Conservation (phyloP, 35 echinoderm and acorn worm species). For the Heliocidaris erythrogramma region DNA sequence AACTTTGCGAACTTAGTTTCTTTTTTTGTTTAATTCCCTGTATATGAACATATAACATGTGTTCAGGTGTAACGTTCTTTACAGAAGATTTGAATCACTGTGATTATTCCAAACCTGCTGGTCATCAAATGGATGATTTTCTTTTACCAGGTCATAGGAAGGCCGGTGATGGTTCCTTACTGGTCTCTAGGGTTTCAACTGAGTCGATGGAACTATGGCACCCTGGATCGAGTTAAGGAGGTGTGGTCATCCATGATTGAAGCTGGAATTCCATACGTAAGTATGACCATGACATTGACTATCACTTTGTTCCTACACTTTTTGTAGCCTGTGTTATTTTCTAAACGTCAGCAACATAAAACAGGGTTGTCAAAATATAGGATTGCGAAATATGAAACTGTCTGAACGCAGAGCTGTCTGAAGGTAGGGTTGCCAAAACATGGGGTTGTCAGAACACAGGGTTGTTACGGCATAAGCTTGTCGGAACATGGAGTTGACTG, state of each 20-base stretch:
- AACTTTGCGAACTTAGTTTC: too few relatives aligned
- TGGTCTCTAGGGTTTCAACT: constrained; percentile 88
- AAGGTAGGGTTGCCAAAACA: too few relatives aligned
- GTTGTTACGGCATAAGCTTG: too few relatives aligned
- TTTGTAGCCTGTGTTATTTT: not conserved
- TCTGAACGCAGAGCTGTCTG: not conserved
- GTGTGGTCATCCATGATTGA: constrained; percentile 73
- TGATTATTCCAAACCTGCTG: too few relatives aligned
- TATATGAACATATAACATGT: too few relatives aligned
- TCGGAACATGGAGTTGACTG: too few relatives aligned
- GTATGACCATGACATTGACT: not conserved
- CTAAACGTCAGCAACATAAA: not conserved
- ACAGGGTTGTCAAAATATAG: not conserved
- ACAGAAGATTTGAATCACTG: too few relatives aligned
- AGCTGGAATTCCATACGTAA: constrained; percentile 83
- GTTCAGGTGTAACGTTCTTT: too few relatives aligned
- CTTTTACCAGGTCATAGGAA: constrained; percentile 61
- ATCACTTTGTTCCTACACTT: not conserved
- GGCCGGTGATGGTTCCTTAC: constrained; percentile 80
- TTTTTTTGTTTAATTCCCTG: too few relatives aligned
- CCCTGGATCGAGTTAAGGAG: constrained; percentile 60
- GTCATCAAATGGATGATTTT: not conserved
- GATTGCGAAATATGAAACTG: not conserved
- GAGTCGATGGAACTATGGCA: constrained; percentile 77
- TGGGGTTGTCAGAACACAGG: too few relatives aligned